Base-by-base conservation (phyloP, 92 coral and sea anemone species). In the Zoanthus solanderi region DNA sequence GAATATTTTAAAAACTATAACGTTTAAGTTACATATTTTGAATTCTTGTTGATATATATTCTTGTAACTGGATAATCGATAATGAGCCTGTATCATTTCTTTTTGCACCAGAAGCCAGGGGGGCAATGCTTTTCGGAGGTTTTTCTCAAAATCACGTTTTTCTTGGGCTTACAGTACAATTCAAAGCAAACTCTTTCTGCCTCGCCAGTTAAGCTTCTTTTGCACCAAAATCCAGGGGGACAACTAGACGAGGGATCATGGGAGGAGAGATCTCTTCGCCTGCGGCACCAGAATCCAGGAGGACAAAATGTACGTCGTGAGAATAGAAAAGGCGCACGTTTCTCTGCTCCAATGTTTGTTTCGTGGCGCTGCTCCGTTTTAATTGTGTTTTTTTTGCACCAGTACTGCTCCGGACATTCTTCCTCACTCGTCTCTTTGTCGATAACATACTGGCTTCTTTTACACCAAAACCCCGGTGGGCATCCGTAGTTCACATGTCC, bases 161-260 rank as follows among this genome's bases (percentile, higher is more conserved):
- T 83, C 67, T 83, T 87, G 78, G 80, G 79, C 30, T 88, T 90
- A 88, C 95, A 92, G 93, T 90, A 92, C 16, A 83, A 67, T 12
- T 93, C 92, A 16, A 78, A 75, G 67, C 95, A 92, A 34, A 17
- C 48, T 13, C 46, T 30, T 72, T 79, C 61, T 9, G 69, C 63
- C 44, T 90, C 69, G 18, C 54, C 72, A 14, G 46, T 79, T 47
- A 81, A 0, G 56, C 87, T 87, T 63, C 80, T 84, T 78, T 90
- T 90, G 78, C 97, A 94, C 95, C 95, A 94, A 52, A 94, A 88
- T 7, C 97, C 94, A 3, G 87, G 87, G 72, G 90, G 95, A 11
- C 97, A 94, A 7, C 54, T 65, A 15, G 56, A 11, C 17, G 57
- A 42, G 46, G 60, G 68, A 28, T 88, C 61, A 54, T 80, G 78